Evolutionary conservation across 2,113 vertebrate species (phyloP).

Genomic region (Dicaeum eximium): DNA sequence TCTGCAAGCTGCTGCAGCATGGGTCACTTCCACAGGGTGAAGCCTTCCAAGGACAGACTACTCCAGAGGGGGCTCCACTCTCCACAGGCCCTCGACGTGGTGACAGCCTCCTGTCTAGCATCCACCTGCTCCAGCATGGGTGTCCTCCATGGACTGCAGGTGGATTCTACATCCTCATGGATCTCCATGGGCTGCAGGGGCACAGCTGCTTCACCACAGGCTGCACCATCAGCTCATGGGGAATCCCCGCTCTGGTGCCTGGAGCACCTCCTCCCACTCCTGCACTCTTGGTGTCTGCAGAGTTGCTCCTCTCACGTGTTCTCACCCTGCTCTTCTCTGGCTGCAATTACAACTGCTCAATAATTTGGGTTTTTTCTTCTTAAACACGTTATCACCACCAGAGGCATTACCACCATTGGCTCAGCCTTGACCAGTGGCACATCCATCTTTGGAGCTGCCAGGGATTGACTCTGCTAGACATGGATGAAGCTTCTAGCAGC

Average conservation of each 20-base stretch:
- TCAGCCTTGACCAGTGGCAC: not conserved
- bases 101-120: not conserved
- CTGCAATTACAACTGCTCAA: not conserved
- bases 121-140: not conserved
- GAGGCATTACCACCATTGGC: not conserved
- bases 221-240: not conserved
- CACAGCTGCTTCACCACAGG: not conserved
- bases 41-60: not conserved
- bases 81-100: accelerated
- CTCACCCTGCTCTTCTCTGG: not conserved
- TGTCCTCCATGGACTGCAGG: not conserved
- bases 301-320: not conserved
- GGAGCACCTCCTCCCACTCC: not conserved
- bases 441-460: not conserved
- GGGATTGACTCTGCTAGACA: not conserved
- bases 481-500: not conserved
- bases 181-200: not conserved
- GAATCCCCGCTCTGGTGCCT: not conserved
- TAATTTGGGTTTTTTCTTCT: not conserved
- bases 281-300: not conserved
- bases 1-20: not conserved
- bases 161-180: not conserved
- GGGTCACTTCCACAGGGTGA: accelerated
- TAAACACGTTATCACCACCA: not conserved
- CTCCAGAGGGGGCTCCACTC: not conserved